Base-by-base conservation (phyloP, 2,888 invertebrate genomes). In the Caenorhabditis afra region DNA sequence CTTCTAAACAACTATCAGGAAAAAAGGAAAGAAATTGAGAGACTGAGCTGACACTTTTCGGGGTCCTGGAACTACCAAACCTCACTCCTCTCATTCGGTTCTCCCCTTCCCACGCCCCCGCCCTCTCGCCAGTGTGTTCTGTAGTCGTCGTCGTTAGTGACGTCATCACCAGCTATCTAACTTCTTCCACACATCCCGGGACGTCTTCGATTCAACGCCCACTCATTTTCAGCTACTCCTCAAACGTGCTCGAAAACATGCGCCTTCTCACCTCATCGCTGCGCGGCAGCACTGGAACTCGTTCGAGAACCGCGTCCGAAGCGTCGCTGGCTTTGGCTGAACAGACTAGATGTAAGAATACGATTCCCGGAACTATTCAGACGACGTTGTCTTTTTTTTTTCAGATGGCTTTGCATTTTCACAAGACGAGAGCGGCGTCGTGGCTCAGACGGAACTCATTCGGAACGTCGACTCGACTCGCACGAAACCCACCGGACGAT, bases 391-490 rank as follows among this genome's bases (percentile, higher is more conserved):
- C 3, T 65, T 29, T 23, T n/a, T 37, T 16, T 55, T 81, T 86
- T 44, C 81, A 87, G 87, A 85, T 59, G 97, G 97, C 83, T 97
- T 95, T 93, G 97, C 98, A 86, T 99, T 99, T 93, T 98, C 97
- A 52, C 98, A 98, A 94, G 98, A 98, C 92, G 98, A 99, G 92
- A 95, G 96, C 90, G 97, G 96, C 85, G 95, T 94, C 88, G 95
- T 98, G 83, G 94, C 95, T 62, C 91, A 91, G 81, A 85, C 96
- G 85, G 95, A 95, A 90, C 94, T 97, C 91, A 96, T 98, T 91
- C 94, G 97, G 91, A 95, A 95, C 64, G 97, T 97, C 35, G 86
- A 86, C 53, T 86, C 86, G 16, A 86, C 85, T 0, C 71, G 66
- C 10, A 59, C 73, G 8, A 86, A 86, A 59, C 86, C 86, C 10